phyloP scores from a whole-genome alignment of 1,140 invertebrate species.

The Elysia chlorotica region DNA sequence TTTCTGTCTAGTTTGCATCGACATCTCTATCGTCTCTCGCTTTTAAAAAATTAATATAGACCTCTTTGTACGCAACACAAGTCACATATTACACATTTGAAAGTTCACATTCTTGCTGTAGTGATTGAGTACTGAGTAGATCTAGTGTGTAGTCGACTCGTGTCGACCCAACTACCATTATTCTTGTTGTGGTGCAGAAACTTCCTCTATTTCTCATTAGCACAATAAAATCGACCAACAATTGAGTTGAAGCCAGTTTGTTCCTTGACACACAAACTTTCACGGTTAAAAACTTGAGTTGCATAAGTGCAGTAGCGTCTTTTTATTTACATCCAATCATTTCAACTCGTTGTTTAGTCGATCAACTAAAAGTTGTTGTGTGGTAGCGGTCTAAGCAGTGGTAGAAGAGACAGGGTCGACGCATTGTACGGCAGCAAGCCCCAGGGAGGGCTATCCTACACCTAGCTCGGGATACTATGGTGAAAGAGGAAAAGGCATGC shows the following conservation, averaged over 20 bases:
- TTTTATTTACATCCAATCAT: neutral
- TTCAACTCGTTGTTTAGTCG: neutral
- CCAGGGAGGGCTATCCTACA: no score
- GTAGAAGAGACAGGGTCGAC: no score
- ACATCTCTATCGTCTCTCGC: neutral
- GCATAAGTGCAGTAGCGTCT: neutral
- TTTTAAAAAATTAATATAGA: neutral
- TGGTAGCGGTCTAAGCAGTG: neutral
- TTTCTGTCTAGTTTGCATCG: neutral
- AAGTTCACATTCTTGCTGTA: neutral
- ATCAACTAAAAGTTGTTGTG: neutral
- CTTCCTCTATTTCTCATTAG: neutral
- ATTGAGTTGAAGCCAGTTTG: neutral
- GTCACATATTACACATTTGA: no score
- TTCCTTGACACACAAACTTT: no score
- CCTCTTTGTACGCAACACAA: no score
- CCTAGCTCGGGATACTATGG: no score
- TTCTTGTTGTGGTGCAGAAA: neutral
- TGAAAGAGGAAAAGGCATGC: no score
- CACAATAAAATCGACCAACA: neutral
- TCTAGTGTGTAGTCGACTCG: neutral
- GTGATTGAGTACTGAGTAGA: no score
- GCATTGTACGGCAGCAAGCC: no score
- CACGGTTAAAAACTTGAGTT: neutral
- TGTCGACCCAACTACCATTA: neutral